A percentile compares a stretch with the other conserved stretches of the same genome.
Conservation (phyloP, 92 coral and sea anemone species). For the Palythoa caribaeorum region DNA sequence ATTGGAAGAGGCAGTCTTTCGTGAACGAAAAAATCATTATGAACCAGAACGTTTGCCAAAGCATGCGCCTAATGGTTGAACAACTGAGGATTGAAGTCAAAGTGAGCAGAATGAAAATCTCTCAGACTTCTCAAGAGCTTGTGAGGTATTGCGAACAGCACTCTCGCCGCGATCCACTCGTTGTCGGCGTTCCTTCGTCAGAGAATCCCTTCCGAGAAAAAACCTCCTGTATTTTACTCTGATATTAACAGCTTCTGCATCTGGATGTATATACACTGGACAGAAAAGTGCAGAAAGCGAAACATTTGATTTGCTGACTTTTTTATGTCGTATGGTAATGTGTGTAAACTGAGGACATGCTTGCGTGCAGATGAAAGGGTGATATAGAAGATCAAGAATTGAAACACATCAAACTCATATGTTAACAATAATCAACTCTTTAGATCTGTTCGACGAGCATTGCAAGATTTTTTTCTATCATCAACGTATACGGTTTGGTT, state of each 20-base stretch:
- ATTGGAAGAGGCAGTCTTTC: background rate
- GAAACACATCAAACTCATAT: background rate
- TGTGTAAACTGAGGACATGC: background rate
- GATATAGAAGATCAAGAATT: slow-evolving; percentile 13
- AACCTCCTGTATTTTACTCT: slow-evolving; percentile 59
- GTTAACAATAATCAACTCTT: background rate
- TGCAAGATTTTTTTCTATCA: background rate
- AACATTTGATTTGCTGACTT: slow-evolving; percentile 16
- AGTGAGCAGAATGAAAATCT: slow-evolving; percentile 62
- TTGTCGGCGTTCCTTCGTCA: slow-evolving; percentile 67
- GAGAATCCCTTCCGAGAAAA: slow-evolving; percentile 73
- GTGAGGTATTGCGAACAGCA: slow-evolving; percentile 65
- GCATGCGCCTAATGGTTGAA: slow-evolving; percentile 56
- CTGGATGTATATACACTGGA: background rate
- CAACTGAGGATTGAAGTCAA: slow-evolving; percentile 69
- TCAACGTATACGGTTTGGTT: background rate
- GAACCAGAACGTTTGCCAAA: slow-evolving; percentile 41
- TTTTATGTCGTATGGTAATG: slow-evolving; percentile 6
- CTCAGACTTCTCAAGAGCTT: slow-evolving; percentile 71
- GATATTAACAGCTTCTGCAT: slow-evolving; percentile 8
- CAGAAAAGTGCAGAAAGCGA: slow-evolving; percentile 20
- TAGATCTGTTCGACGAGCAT: background rate
- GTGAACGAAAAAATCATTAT: slow-evolving; percentile 16
- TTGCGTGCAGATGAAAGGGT: background rate
- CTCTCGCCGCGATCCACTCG: slow-evolving; percentile 66